Conservation (phyloP, 2,888 invertebrate genomes). For the Chrysolina oricalcia region DNA sequence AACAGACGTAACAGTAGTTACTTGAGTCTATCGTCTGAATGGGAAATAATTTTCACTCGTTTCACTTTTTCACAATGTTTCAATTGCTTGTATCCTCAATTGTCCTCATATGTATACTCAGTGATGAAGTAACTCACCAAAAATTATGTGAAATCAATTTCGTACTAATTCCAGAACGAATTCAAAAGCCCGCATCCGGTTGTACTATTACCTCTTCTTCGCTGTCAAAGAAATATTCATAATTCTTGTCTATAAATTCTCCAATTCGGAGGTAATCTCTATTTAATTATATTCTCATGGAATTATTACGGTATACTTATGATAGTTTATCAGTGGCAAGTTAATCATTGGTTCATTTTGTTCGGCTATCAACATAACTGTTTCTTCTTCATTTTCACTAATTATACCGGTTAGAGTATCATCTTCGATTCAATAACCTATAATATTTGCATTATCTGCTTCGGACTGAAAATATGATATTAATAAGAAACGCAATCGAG, state of each 20-base stretch:
- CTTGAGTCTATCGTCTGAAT: no score
- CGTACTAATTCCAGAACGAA: neutral
- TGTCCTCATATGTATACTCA: no score
- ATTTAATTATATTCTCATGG: slow-evolving; percentile 16
- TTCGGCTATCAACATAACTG: slow-evolving; percentile 15
- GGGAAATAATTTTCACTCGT: no score
- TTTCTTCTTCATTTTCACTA: slow-evolving; percentile 13
- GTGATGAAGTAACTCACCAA: neutral
- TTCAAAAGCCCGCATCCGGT: neutral
- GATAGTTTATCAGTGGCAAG: slow-evolving; percentile 15
- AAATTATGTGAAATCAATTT: neutral
- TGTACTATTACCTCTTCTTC: neutral
- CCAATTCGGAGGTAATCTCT: slow-evolving; percentile 11
- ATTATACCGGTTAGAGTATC: slow-evolving; percentile 10
- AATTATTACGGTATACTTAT: slow-evolving; percentile 18
- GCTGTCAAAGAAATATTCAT: slow-evolving; percentile 4
- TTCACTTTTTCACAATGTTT: no score
- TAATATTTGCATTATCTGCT: neutral
- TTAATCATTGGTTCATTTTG: slow-evolving; percentile 2
- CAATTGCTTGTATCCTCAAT: no score
- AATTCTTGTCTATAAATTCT: slow-evolving; percentile 13
- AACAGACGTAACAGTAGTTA: no score
- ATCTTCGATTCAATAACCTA: slow-evolving; percentile 9
- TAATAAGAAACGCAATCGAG: neutral
- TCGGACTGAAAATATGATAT: neutral